Evolutionary conservation across 1,140 invertebrate genomes (phyloP).

Genomic region (Scaptodrosophila lebanonensis): DNA sequence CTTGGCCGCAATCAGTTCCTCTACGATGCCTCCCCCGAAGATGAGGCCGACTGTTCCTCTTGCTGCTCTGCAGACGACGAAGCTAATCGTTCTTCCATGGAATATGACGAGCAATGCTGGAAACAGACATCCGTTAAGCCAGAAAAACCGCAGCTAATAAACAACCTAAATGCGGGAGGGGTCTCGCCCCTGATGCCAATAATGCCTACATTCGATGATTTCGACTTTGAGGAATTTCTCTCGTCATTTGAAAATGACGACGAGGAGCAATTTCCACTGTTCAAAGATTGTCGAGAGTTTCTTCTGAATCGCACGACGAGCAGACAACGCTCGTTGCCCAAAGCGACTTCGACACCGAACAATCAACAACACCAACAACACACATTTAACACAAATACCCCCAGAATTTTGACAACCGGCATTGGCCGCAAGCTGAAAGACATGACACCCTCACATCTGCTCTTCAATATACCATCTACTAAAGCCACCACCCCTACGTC

Average conservation of each 20-base stretch:
- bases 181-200: slow-evolving; percentile 37
- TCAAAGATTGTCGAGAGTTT: slow-evolving; percentile 76
- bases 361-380: slow-evolving; percentile 5
- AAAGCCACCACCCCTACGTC: slow-evolving; percentile 31
- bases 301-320: slow-evolving; percentile 69
- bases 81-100: slow-evolving; percentile 60
- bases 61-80: slow-evolving; percentile 64
- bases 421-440: slow-evolving; percentile 24
- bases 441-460: slow-evolving; percentile 12
- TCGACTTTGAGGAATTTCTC: slow-evolving; percentile 79
- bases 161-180: slow-evolving; percentile 25
- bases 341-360: slow-evolving; percentile 52
- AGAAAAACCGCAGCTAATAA: slow-evolving; percentile 49
- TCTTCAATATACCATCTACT: slow-evolving; percentile 23
- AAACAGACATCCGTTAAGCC: slow-evolving; percentile 32
- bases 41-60: slow-evolving; percentile 44
- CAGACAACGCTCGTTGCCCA: slow-evolving; percentile 61
- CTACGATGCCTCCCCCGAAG: slow-evolving; percentile 70
- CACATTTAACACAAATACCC: slow-evolving; percentile 14
- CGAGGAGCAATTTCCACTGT: slow-evolving; percentile 72
- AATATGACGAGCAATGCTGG: slow-evolving; percentile 62
- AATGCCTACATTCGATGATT: slow-evolving; percentile 70
- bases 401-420: slow-evolving; percentile 12
- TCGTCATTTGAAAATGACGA: slow-evolving; percentile 78
- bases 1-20: slow-evolving; percentile 74